These are phyloP conservation scores for Drosophila austrosaltans DNA, from an alignment of 2,888 invertebrate genomes.

Conservation along the genomic window DNA sequence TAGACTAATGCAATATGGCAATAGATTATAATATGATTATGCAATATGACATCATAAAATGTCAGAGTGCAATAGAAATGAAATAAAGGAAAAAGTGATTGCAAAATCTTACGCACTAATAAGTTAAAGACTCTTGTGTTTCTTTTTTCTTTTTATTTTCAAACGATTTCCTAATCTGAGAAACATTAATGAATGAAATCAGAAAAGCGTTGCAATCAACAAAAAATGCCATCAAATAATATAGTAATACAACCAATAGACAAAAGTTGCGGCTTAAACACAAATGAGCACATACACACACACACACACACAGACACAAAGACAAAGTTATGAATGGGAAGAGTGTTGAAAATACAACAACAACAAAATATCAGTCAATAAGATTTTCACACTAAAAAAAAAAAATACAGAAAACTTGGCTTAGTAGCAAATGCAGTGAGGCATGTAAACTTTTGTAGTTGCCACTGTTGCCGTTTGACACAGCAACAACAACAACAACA, in stretches of 20 bases:
- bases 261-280: slow-evolving; percentile 33
- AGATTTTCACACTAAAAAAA: slow-evolving; percentile 63
- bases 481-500: neutral
- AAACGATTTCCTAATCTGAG: slow-evolving; percentile 39
- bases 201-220: slow-evolving; percentile 64
- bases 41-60: slow-evolving; percentile 23
- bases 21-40: neutral
- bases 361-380: slow-evolving; percentile 30
- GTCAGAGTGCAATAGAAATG: slow-evolving; percentile 21
- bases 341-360: slow-evolving; percentile 47
- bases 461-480: slow-evolving; percentile 25
- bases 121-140: slow-evolving; percentile 8
- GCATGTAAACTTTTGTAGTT: slow-evolving; percentile 67
- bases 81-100: slow-evolving; percentile 11
- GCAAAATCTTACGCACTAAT: slow-evolving; percentile 17
- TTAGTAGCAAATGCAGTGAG: slow-evolving; percentile 46
- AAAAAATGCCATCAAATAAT: slow-evolving; percentile 7
- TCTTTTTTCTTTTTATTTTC: slow-evolving; percentile 20
- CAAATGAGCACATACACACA: slow-evolving; percentile 1
- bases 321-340: slow-evolving; percentile 55
- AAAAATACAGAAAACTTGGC: slow-evolving; percentile 29
- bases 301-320: slow-evolving; percentile 38
- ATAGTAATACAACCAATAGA: slow-evolving; percentile 22
- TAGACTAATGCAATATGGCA: neutral
- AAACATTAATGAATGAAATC: slow-evolving; percentile 46